These are phyloP conservation scores for Coelinius sp. DNA, from an alignment of 2,888 invertebrate species.

Conservation along the genomic window DNA sequence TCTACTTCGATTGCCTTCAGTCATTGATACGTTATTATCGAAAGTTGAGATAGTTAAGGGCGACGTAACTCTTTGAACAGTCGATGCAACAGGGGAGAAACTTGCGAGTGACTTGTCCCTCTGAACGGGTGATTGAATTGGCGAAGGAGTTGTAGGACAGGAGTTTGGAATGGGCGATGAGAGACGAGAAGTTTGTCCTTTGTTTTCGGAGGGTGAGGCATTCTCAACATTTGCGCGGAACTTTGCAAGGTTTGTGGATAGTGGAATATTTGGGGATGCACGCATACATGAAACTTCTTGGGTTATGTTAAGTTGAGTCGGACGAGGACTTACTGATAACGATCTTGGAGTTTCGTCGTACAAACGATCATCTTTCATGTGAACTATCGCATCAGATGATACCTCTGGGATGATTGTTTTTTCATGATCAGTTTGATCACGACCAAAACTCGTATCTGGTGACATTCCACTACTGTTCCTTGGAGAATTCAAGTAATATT, in stretches of 20 bases:
- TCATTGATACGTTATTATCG: constrained; percentile 23
- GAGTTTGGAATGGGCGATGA: constrained; percentile 35
- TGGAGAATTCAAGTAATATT: constrained; percentile 62
- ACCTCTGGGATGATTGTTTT: constrained; percentile 41
- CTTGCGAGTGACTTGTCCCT: constrained; percentile 37
- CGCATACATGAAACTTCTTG: constrained; percentile 44
- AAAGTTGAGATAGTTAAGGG: constrained; percentile 47
- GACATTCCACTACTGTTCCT: constrained; percentile 54
- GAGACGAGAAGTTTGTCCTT: constrained; percentile 24
- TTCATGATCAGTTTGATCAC: constrained; percentile 39
- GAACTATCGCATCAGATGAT: constrained; percentile 51
- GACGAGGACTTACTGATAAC: constrained; percentile 29
- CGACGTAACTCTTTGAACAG: constrained; percentile 48
- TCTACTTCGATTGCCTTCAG: constrained; percentile 15
- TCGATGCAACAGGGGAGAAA: constrained; percentile 37
- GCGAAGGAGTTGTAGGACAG: constrained; percentile 32
- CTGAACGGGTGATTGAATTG: constrained; percentile 35
- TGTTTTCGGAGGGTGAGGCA: constrained; percentile 15
- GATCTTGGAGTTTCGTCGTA: constrained; percentile 56
- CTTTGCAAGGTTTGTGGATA: constrained; percentile 52
- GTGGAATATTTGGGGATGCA: constrained; percentile 52
- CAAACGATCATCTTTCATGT: constrained; percentile 52
- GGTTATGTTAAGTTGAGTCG: constrained; percentile 8
- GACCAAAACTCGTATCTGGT: constrained; percentile 49
- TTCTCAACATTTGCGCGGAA: constrained; percentile 48